Percentiles rank a stretch among this genome's conserved stretches.
These are phyloP conservation scores for Aleiodes testaceus DNA, from an alignment of 2,888 invertebrate genomes.

Conservation along the genomic window DNA sequence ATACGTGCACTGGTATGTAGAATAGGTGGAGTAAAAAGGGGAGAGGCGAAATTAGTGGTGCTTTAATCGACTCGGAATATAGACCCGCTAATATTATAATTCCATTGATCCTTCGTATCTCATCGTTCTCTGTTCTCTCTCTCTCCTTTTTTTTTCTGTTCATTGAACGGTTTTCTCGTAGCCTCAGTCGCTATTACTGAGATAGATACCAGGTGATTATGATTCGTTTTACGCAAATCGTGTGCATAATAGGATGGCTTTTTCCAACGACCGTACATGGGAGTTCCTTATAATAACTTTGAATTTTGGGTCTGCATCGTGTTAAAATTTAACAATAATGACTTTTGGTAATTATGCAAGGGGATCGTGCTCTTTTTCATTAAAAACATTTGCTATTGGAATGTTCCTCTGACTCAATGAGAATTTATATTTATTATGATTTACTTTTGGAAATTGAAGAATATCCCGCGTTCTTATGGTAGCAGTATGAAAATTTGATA, in stretches of 20 bases:
- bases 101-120: slow-evolving; percentile 50
- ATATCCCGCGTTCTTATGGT: no score
- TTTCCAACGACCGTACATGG: background rate
- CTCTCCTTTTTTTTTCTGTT: slow-evolving; percentile 34
- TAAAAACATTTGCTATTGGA: background rate
- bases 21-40: slow-evolving; percentile 37
- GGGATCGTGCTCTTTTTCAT: slow-evolving; percentile 13
- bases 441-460: no score
- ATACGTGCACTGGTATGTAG: slow-evolving; percentile 23
- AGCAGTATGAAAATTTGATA: no score
- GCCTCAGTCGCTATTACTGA: slow-evolving; percentile 24
- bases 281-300: slow-evolving; percentile 8
- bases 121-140: slow-evolving; percentile 25
- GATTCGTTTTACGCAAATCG: slow-evolving; percentile 53
- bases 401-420: no score
- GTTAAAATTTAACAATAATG: slow-evolving; percentile 18
- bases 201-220: slow-evolving; percentile 44
- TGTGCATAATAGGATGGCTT: slow-evolving; percentile 19
- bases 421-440: no score
- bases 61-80: slow-evolving; percentile 55
- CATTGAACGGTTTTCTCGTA: slow-evolving; percentile 17
- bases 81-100: slow-evolving; percentile 54
- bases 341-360: slow-evolving; percentile 8
- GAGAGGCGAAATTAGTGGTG: slow-evolving; percentile 58
- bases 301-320: background rate